A percentile compares a stretch with the other conserved stretches of the same genome.
Evolutionary conservation across 2,888 invertebrate genomes (phyloP).

Genomic region (Dynastes maya): DNA sequence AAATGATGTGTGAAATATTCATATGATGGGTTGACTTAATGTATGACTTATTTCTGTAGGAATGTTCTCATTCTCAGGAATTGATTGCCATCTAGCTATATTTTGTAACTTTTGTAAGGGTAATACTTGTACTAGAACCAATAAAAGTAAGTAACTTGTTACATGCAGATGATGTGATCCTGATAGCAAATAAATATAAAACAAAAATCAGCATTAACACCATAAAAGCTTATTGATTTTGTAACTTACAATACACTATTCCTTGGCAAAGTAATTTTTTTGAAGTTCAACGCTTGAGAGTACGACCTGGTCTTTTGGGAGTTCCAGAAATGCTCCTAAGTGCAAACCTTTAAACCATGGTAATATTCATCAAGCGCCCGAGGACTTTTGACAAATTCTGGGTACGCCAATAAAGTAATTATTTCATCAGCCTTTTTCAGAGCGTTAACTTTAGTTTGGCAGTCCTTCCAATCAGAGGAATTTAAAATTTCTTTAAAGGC

Average conservation of each 20-base stretch:
- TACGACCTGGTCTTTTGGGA: slow-evolving; percentile 65
- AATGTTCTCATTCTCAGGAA: too few relatives aligned
- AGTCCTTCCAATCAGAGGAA: slow-evolving; percentile 73
- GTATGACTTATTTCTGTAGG: too few relatives aligned
- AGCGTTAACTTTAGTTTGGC: slow-evolving; percentile 70
- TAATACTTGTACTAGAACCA: too few relatives aligned
- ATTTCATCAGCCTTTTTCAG: slow-evolving; percentile 72
- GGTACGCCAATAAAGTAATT: slow-evolving; percentile 65
- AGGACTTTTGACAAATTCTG: slow-evolving; percentile 61
- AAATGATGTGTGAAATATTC: too few relatives aligned
- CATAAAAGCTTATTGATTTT: background rate
- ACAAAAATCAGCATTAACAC: background rate
- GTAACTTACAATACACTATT: slow-evolving; percentile 60
- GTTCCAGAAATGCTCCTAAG: slow-evolving; percentile 68
- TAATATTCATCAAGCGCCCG: slow-evolving; percentile 65
- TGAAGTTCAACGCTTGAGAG: slow-evolving; percentile 63
- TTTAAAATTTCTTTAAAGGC: slow-evolving; percentile 70
- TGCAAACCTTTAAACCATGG: slow-evolving; percentile 65
- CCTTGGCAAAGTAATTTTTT: slow-evolving; percentile 61
- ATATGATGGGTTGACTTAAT: too few relatives aligned
- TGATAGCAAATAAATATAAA: background rate
- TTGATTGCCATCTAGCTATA: too few relatives aligned
- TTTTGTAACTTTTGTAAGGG: too few relatives aligned
- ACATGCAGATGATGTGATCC: too few relatives aligned
- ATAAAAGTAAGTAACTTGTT: too few relatives aligned